phyloP scores from a whole-genome alignment of 2,113 vertebrate species.

The Bombycilla garrulus region DNA sequence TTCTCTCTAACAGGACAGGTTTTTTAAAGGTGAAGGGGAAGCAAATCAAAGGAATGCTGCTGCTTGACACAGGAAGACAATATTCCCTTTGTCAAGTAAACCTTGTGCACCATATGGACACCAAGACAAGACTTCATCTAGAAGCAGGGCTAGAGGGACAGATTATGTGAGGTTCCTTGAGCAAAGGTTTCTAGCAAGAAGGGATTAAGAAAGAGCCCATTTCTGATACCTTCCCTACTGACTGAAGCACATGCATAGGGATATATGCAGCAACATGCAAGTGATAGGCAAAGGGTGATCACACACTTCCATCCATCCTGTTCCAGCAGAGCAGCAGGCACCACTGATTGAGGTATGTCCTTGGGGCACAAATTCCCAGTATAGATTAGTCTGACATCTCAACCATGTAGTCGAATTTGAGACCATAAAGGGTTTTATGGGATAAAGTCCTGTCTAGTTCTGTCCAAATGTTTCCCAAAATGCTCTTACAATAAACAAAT shows the following conservation, averaged over 20 bases:
- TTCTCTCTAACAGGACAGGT: neutral
- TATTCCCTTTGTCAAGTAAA: neutral
- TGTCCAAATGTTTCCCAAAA: neutral
- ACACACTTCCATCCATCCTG: neutral
- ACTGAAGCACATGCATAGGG: neutral
- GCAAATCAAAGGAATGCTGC: neutral
- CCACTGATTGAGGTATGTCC: neutral
- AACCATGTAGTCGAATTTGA: neutral
- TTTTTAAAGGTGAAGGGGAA: neutral
- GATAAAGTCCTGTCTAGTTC: neutral
- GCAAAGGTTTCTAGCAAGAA: neutral
- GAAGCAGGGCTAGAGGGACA: neutral
- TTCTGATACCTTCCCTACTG: neutral
- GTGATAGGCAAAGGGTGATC: neutral
- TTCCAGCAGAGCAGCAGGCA: neutral
- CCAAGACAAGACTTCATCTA: neutral
- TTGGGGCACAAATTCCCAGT: neutral
- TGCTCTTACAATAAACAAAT: neutral
- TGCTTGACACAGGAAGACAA: neutral
- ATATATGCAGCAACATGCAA: neutral
- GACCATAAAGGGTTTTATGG: neutral
- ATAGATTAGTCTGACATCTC: neutral
- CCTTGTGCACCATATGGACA: neutral
- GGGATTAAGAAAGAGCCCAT: neutral
- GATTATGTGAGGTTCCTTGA: rapidly evolving